These are phyloP conservation scores for Plectrocnemia conspersa DNA, from an alignment of 1,140 invertebrate genomes.

Conservation along the genomic window DNA sequence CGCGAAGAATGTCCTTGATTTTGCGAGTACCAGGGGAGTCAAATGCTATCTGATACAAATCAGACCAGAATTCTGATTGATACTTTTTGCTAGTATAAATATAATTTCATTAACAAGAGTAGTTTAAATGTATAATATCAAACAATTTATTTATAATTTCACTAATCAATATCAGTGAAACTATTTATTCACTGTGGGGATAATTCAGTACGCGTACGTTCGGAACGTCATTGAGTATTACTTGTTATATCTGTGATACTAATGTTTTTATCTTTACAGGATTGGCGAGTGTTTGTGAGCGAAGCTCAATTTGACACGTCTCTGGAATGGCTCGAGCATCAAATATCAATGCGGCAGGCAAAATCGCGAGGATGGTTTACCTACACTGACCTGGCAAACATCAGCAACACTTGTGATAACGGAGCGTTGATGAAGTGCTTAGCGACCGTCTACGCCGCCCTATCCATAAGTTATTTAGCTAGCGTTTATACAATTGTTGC, in stretches of 20 bases:
- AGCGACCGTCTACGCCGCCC: constrained; percentile 59
- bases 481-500: constrained; percentile 67
- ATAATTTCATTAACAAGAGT: too few relatives aligned
- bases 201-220: too few relatives aligned
- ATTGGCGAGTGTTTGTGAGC: constrained; percentile 79
- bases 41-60: too few relatives aligned
- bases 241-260: too few relatives aligned
- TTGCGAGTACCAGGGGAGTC: too few relatives aligned
- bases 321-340: constrained; percentile 62
- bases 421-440: constrained; percentile 53
- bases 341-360: constrained; percentile 68
- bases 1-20: too few relatives aligned
- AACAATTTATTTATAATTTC: too few relatives aligned
- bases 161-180: too few relatives aligned
- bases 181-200: too few relatives aligned
- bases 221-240: too few relatives aligned
- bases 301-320: constrained; percentile 64
- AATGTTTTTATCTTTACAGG: constrained; percentile 51
- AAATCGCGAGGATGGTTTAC: constrained; percentile 75
- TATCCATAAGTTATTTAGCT: constrained; percentile 66
- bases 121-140: constrained; percentile 12
- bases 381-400: constrained; percentile 71
- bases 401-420: constrained; percentile 55
- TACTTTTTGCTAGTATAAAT: too few relatives aligned
- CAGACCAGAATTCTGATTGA: too few relatives aligned